Base-by-base conservation (phyloP, 2,888 invertebrate genomes). In the Helicoverpa assulta region DNA sequence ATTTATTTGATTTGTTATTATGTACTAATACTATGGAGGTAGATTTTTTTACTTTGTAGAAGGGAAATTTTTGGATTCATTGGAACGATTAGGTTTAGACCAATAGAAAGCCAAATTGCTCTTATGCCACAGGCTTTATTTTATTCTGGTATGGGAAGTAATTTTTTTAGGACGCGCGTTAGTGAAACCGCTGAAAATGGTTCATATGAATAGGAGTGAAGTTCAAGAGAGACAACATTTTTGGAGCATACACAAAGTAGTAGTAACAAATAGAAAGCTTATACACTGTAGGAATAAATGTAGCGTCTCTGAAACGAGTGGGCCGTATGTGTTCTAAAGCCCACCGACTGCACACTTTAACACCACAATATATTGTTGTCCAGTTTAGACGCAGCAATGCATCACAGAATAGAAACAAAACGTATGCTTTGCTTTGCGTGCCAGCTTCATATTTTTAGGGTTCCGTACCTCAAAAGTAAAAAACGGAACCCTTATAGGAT, bases 341-440 rank as follows among this genome's bases (percentile, higher is more conserved):
- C 19, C 8, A 3, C 14, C 8, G 47, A 40, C 56, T 51, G 33
- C 26, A 58, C 50, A 43, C 40, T 78, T 56, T 53, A 61, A 53
- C n/a, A 19, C 21, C 16, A 59, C 47, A 12, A 73, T 56, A 52
- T 78, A 67, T 67, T 78, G 61, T 61, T 65, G 76, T 58, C 43
- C 43, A 43, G 58, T 62, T 67, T 67, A 55, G 54, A 56, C 37
- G 70, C 50, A 26, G 58, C 73, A 55, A 61, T 72, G 55, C 16
- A 59, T 76, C 78, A 65, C 53, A 66, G 65, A 63, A 60, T 53
- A 7, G 18, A 63, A 47, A 67, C 33, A 59, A 60, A 74, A 56
- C 37, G 19, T 52, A 67, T 19, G 19, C 43, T 67, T 40, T 52
- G 51, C 37, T 29, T 18, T 10, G 19, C 26, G 54, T 5, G 21